These are phyloP conservation scores for Actias luna DNA, from an alignment of 2,888 invertebrate species.

Conservation along the genomic window DNA sequence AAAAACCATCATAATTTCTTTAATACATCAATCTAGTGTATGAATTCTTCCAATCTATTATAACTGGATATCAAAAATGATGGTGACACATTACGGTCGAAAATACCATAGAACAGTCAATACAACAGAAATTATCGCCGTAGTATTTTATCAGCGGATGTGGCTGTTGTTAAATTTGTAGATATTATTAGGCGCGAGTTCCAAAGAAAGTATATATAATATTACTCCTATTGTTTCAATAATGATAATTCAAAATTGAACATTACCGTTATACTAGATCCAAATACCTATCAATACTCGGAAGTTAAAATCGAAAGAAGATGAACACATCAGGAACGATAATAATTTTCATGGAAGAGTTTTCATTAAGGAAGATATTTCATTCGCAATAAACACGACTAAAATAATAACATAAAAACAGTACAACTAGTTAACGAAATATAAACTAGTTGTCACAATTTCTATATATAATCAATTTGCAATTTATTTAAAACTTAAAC, in stretches of 20 bases:
- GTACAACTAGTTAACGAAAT: no score
- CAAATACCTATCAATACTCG: no score
- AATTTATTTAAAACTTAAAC: no score
- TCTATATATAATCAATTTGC: no score
- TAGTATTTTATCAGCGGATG: constrained; percentile 1
- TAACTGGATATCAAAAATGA: background rate
- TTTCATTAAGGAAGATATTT: no score
- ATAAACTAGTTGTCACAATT: no score
- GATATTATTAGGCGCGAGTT: background rate
- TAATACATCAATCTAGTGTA: background rate
- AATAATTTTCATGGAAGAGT: no score
- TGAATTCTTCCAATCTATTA: background rate
- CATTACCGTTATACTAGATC: no score
- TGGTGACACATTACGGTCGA: background rate
- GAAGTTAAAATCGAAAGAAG: no score
- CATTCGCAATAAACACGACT: no score
- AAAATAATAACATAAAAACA: no score
- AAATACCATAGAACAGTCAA: background rate
- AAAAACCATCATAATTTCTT: background rate
- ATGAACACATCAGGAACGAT: no score
- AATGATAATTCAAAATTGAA: background rate
- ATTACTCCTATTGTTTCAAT: background rate
- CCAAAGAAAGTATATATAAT: background rate
- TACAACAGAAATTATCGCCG: background rate
- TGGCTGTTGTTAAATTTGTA: constrained; percentile 1